Evolutionary conservation across 2,113 vertebrate species (phyloP).

Genomic region (Neoarius graeffei): DNA sequence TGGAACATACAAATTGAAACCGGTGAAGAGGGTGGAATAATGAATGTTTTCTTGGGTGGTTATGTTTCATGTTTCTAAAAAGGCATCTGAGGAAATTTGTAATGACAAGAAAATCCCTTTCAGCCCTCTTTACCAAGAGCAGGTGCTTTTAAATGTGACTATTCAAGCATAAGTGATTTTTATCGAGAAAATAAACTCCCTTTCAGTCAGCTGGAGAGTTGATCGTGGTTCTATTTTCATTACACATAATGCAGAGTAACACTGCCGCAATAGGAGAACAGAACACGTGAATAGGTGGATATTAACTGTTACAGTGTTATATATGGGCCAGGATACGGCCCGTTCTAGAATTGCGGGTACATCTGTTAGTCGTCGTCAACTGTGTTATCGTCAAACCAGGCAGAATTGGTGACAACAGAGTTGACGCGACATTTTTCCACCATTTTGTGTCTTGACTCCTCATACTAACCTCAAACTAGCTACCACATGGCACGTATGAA

Average conservation of each 20-base stretch:
- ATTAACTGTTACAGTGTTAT: neutral
- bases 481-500: too few relatives aligned
- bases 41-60: neutral
- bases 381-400: too few relatives aligned
- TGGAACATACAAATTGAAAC: neutral
- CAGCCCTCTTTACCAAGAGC: neutral
- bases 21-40: neutral
- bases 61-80: neutral
- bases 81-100: neutral
- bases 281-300: neutral
- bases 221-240: neutral
- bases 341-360: too few relatives aligned
- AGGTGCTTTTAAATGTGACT: neutral
- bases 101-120: neutral
- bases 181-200: neutral
- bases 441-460: too few relatives aligned
- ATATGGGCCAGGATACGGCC: too few relatives aligned
- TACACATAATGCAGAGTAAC: neutral
- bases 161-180: neutral
- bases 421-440: too few relatives aligned
- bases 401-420: too few relatives aligned
- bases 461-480: too few relatives aligned
- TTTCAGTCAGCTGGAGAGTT: neutral
- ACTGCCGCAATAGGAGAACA: neutral
- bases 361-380: too few relatives aligned